Evolutionary conservation across 1,140 invertebrate species (phyloP), one percentile per base, ranked within the genome.

Genomic region (Solenopsis fugax): DNA sequence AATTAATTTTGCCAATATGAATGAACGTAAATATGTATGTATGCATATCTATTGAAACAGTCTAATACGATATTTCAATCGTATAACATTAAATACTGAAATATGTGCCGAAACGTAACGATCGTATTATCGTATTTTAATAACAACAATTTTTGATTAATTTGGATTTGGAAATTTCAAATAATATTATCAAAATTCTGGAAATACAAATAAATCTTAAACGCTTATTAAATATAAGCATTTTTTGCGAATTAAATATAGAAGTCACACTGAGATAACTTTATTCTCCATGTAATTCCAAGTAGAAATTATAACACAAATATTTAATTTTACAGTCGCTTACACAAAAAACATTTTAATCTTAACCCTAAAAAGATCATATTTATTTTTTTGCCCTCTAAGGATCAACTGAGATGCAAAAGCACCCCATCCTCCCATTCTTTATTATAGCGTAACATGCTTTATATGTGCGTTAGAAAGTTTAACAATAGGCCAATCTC

Each of bases 31-130:
- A 29, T 73, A 5, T 21, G 4, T 5, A 65, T 37, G n/a, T 12
- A 7, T n/a, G 4, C 5, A 65, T 67, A 21, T 21, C 9, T 67
- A 10, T 41, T 65, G 29, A 41, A 65, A 65, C 13, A 67, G 9
- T 12, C 64, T 67, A 67, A 45, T 4, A 65, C 16, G 7, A 56
- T 21, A n/a, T 65, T 65, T 67, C 37, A 67, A 67, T 41, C 9
- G 6, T 67, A 45, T 67, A 67, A 67, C n/a, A 45, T 41, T 21
- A 67, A 45, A 64, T 67, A 67, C n/a, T 67, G 4, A 67, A 67
- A 41, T 37, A 29, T 34, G 6, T 21, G 10, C n/a, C 16, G 37
- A 4, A 41, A 67, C 12, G 10, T 65, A 67, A 41, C 3, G 6
- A 0, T 67, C 16, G 34, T 65, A 21, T 21, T 21, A 1, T 67